phyloP scores from a whole-genome alignment of 2,113 vertebrate species.

The Xenotilapia leptura region DNA sequence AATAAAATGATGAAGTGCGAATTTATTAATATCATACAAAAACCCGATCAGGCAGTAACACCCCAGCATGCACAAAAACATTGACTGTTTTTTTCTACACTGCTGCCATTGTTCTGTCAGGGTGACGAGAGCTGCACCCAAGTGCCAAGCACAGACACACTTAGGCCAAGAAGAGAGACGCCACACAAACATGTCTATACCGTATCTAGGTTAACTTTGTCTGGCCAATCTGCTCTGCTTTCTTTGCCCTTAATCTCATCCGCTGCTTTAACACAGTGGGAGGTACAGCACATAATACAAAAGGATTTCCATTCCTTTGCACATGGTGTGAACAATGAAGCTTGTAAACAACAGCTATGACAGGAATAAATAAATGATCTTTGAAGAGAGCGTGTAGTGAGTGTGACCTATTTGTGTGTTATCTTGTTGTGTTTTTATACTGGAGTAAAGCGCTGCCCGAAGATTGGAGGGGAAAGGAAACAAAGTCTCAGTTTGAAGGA shows the following conservation, averaged over 20 bases:
- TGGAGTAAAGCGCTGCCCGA: neutral
- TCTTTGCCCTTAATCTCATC: slow-evolving; percentile 60
- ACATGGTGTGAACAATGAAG: slow-evolving; percentile 2
- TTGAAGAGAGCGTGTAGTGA: neutral
- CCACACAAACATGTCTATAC: neutral
- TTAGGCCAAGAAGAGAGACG: slow-evolving; percentile 8
- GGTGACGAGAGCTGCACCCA: neutral
- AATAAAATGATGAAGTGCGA: neutral
- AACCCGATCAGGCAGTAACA: neutral
- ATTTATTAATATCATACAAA: neutral
- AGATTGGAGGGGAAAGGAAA: neutral
- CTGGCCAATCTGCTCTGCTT: slow-evolving; percentile 62
- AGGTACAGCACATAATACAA: slow-evolving; percentile 20
- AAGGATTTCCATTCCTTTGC: slow-evolving; percentile 30
- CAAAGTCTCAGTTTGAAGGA: neutral
- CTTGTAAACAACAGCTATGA: neutral
- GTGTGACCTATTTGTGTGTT: neutral
- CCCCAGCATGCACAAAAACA: neutral
- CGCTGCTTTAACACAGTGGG: slow-evolving; percentile 26
- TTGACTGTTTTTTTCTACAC: neutral
- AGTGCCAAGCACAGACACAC: neutral
- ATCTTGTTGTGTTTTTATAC: neutral
- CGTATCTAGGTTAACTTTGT: slow-evolving; percentile 71
- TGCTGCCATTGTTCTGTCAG: neutral
- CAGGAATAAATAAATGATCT: neutral